Evolutionary conservation across 2,113 vertebrate genomes (phyloP).

Genomic region (Naja naja): DNA sequence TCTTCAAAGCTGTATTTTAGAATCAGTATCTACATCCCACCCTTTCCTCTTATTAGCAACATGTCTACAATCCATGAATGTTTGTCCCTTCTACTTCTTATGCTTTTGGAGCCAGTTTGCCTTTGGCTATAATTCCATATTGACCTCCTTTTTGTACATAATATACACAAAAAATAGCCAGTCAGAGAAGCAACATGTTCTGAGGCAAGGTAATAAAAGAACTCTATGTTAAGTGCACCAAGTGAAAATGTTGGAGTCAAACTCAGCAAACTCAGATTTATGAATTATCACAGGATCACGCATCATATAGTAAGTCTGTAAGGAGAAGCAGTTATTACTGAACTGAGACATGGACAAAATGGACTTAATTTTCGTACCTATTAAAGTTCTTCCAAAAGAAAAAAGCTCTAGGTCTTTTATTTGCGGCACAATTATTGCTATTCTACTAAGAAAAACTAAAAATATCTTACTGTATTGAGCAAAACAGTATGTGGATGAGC

Average conservation of each 20-base stretch:
- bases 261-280: background rate
- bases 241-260: background rate
- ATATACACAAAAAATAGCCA: background rate
- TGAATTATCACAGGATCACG: background rate
- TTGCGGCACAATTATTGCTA: background rate
- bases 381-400: background rate
- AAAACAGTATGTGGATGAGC: background rate
- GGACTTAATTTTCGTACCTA: background rate
- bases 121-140: background rate
- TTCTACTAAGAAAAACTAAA: background rate
- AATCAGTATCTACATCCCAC: background rate
- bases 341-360: background rate
- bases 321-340: background rate
- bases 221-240: background rate
- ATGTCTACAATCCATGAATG: background rate
- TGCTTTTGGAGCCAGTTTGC: background rate
- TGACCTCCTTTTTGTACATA: background rate
- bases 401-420: background rate
- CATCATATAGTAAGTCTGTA: background rate
- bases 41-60: background rate
- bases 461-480: background rate
- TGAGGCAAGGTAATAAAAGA: background rate
- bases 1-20: background rate
- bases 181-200: background rate
- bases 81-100: background rate